Percentiles rank a stretch among this genome's conserved stretches.
Conservation (phyloP, 2,797 vertebrate species). For the Semaprochilodus insignis region DNA sequence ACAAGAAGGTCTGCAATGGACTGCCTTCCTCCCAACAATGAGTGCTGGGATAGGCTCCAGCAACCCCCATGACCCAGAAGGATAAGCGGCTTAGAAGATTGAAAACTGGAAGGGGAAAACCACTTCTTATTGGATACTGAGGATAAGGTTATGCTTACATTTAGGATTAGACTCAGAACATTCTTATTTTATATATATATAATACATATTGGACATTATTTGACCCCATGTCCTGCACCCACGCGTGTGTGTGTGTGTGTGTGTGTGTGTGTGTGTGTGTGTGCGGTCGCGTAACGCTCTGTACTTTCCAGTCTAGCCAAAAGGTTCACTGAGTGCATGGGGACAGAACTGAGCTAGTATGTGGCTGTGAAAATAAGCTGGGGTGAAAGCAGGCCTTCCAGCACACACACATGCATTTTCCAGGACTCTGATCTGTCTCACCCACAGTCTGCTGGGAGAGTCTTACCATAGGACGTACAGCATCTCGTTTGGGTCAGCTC, state of each 20-base stretch:
- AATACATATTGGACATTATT: neutral
- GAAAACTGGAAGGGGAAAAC: too few species aligned
- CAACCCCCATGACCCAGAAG: too few species aligned
- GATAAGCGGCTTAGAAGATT: too few species aligned
- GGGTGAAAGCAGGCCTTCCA: slow-evolving; percentile 11
- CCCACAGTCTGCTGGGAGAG: neutral
- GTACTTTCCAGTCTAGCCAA: slow-evolving; percentile 50
- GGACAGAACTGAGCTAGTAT: slow-evolving; percentile 15
- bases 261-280: neutral
- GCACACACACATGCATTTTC: neutral
- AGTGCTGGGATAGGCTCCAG: too few species aligned
- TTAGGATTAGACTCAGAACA: too few species aligned
- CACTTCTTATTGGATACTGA: too few species aligned
- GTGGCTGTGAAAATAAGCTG: slow-evolving; percentile 32
- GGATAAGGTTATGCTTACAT: too few species aligned
- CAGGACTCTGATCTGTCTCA: slow-evolving; percentile 9
- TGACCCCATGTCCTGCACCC: neutral
- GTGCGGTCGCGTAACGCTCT: slow-evolving; percentile 35
- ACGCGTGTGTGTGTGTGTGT: neutral
- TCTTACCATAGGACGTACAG: slow-evolving; percentile 23
- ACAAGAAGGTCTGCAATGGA: too few species aligned
- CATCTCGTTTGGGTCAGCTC: neutral
- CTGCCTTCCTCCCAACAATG: too few species aligned
- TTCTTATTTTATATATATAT: too few species aligned
- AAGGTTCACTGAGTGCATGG: slow-evolving; percentile 24